Percentiles rank a stretch among this genome's conserved stretches.
These are phyloP conservation scores for Myxocyprinus asiaticus DNA, from an alignment of 2,113 vertebrate genomes.

Conservation along the genomic window DNA sequence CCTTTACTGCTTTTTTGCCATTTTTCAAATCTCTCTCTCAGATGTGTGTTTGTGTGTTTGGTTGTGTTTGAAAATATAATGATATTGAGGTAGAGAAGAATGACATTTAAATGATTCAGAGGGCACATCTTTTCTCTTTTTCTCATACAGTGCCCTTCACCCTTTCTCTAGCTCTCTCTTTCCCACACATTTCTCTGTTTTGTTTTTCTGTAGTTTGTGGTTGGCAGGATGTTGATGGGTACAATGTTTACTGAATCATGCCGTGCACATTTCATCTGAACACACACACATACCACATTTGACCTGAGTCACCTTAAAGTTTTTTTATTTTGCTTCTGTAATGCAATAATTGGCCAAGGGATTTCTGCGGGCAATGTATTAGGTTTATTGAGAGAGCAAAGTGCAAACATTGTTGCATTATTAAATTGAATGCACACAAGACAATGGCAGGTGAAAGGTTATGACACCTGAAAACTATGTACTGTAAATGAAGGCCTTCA, in stretches of 20 bases:
- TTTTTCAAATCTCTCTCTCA: too few relatives aligned
- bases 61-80: background rate
- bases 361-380: too few relatives aligned
- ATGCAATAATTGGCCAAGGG: background rate
- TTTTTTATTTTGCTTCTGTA: background rate
- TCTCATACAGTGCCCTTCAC: background rate
- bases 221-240: constrained; percentile 22
- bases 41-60: background rate
- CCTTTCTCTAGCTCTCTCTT: background rate
- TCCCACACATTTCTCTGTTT: constrained; percentile 31
- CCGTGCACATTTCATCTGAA: background rate
- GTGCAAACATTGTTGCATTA: too few relatives aligned
- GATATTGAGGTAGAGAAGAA: background rate
- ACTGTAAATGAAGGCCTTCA: too few relatives aligned
- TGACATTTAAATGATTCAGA: background rate
- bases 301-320: background rate
- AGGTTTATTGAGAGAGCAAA: background rate
- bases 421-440: too few relatives aligned
- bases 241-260: constrained; percentile 18
- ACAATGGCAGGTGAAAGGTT: too few relatives aligned
- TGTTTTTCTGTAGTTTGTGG: constrained; percentile 50
- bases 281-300: constrained; percentile 23
- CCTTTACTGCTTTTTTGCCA: too few relatives aligned
- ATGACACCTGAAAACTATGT: too few relatives aligned
- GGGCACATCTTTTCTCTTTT: constrained; percentile 10